These are phyloP conservation scores for Mesocentrotus franciscanus DNA, from an alignment of 53 echinoderm and acorn worm species.

Conservation along the genomic window DNA sequence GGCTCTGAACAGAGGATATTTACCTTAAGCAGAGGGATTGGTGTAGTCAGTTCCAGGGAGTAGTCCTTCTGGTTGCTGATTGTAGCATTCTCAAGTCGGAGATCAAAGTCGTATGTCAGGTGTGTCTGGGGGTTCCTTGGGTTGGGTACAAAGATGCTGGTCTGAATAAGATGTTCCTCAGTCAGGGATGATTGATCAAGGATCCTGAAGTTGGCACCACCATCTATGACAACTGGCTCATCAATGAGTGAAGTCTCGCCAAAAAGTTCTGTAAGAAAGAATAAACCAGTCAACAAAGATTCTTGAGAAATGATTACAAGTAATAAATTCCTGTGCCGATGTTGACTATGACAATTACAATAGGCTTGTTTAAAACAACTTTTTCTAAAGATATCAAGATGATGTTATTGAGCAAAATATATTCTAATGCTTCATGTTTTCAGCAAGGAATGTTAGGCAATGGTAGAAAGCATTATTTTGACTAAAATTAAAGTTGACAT, in stretches of 20 bases:
- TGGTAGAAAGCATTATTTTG: too few relatives aligned
- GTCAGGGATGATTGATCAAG: slow-evolving; percentile 17
- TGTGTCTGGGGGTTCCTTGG: slow-evolving; percentile 22
- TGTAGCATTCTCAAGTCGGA: slow-evolving; percentile 44
- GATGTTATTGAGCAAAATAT: too few relatives aligned
- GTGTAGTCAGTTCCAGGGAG: slow-evolving; percentile 39
- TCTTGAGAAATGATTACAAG: too few relatives aligned
- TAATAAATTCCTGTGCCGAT: too few relatives aligned
- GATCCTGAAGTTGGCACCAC: slow-evolving; percentile 51
- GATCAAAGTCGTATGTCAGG: slow-evolving; percentile 49
- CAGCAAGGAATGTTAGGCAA: too few relatives aligned
- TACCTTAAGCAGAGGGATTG: slow-evolving; percentile 52
- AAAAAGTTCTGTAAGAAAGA: slow-evolving; percentile 40
- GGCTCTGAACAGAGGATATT: neutral
- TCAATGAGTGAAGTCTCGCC: slow-evolving; percentile 65
- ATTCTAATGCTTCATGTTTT: too few relatives aligned
- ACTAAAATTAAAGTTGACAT: too few relatives aligned
- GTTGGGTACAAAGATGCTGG: slow-evolving; percentile 20
- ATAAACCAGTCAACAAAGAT: neutral
- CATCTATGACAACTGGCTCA: slow-evolving; percentile 29
- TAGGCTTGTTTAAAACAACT: neutral
- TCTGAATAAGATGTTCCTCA: neutral
- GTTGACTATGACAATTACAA: neutral
- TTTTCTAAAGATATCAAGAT: neutral
- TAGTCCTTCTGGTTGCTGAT: slow-evolving; percentile 14